phyloP scores from a whole-genome alignment of 2,797 vertebrate genomes.

The Lindbergichthys nudifrons region DNA sequence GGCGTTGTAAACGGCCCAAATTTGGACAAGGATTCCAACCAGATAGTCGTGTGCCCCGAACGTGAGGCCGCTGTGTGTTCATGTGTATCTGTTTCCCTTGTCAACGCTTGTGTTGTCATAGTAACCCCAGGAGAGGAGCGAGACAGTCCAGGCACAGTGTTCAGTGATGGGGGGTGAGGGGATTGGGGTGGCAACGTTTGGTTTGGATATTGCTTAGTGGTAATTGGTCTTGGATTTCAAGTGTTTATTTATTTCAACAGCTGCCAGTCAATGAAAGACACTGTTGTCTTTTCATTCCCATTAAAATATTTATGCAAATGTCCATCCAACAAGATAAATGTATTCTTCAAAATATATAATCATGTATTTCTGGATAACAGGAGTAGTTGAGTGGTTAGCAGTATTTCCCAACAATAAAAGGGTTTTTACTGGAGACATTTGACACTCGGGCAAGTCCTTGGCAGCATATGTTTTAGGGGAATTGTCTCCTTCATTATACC shows the following conservation, averaged over 20 bases:
- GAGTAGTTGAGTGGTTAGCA: too few species aligned
- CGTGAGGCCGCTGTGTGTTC: constrained; percentile 83
- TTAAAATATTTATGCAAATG: background rate
- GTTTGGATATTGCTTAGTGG: constrained; percentile 8
- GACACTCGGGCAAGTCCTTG: too few species aligned
- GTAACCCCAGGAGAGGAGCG: constrained; percentile 67
- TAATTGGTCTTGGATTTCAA: constrained; percentile 2
- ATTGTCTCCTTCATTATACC: too few species aligned
- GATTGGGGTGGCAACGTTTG: constrained; percentile 3
- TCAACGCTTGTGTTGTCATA: constrained; percentile 76
- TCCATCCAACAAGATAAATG: background rate
- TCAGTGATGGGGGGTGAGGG: constrained; percentile 17
- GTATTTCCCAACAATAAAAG: too few species aligned
- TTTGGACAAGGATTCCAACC: constrained; percentile 93
- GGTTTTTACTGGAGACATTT: background rate
- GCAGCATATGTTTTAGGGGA: too few species aligned
- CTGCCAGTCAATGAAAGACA: background rate
- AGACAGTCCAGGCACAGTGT: constrained; percentile 50
- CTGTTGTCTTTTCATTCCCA: too few species aligned
- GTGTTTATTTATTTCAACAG: background rate
- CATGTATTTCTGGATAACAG: too few species aligned
- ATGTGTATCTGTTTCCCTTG: constrained; percentile 71
- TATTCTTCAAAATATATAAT: too few species aligned
- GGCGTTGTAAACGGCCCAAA: constrained; percentile 88
- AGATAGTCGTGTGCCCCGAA: constrained; percentile 89